Evolutionary conservation across 2,113 vertebrate species (phyloP), one percentile per base, ranked within the genome.

Genomic region (Numenius arquata): DNA sequence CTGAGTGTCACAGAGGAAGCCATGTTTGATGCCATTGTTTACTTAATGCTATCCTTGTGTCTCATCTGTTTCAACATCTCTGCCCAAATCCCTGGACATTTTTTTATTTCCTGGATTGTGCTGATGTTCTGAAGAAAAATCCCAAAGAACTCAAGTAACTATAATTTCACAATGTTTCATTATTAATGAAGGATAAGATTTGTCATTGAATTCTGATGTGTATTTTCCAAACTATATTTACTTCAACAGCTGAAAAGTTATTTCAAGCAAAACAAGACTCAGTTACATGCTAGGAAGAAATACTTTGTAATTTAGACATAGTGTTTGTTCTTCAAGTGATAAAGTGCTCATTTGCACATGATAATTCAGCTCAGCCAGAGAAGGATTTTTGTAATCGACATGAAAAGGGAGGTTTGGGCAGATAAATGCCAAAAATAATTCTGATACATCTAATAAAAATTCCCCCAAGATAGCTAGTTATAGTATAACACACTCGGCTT

Each of bases 371-470:
- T 95, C 41, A 89, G 91, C 88, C 90, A 97, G 91, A 90, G 90
- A 97, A 36, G 59, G 17, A 94, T 78, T 88, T 96, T 43, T 93
- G 77, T 65, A 88, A 93, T 6, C 47, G 74, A 90, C 52, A 50
- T 70, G 84, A 92, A 95, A 91, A 91, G 55, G 38, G 84, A 92
- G 84, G 85, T 93, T 95, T 58, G 71, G 43, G 62, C 82, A 94
- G 67, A 86, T 15, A 86, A 93, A 91, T 41, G 86, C 90, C 93
- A 97, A 97, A 95, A 97, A 90, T 63, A 97, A 95, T 85, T 63
- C 70, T 91, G 93, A 97, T 91, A 86, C n/a, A 89, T 89, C 63
- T 88, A 68, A 72, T 53, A 81, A 95, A 71, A 83, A 96, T 92
- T 91, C 94, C 76, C 86, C 71, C 71, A 81, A 52, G n/a, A 89